A percentile compares a stretch with the other conserved stretches of the same genome.
Evolutionary conservation across 2,113 vertebrate species (phyloP).

Genomic region (Saguinus imperator): DNA sequence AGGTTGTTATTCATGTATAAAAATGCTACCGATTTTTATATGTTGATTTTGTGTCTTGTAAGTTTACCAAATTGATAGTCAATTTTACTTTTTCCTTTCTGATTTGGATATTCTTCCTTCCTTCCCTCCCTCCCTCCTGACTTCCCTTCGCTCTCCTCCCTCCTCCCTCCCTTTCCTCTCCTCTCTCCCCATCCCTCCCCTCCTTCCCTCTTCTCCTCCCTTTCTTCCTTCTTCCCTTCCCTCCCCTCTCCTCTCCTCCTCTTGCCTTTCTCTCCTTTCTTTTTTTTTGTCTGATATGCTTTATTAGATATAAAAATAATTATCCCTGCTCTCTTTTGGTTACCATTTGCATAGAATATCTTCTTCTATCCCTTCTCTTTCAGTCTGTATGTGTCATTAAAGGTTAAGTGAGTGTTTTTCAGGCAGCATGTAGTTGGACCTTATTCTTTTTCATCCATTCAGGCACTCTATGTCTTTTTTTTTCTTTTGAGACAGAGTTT

Average conservation of each 20-base stretch:
- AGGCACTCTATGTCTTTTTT: no score
- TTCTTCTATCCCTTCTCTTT: not conserved
- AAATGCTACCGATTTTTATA: not conserved
- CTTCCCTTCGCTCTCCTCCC: no score
- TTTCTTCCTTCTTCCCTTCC: no score
- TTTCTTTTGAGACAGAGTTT: no score
- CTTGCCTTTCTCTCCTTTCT: no score
- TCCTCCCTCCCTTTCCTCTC: no score
- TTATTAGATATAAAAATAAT: not conserved
- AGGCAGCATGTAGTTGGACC: not conserved
- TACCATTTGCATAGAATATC: not conserved
- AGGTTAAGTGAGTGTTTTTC: not conserved
- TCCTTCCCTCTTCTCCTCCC: no score
- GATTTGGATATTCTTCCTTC: no score
- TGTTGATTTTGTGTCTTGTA: not conserved
- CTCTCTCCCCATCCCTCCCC: accelerated
- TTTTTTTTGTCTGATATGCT: not conserved
- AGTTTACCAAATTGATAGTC: not conserved
- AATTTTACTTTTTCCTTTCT: no score
- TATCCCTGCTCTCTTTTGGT: not conserved
- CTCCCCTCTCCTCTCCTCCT: accelerated
- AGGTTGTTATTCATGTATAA: not conserved
- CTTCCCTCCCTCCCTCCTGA: no score
- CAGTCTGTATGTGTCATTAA: not conserved
- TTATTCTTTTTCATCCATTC: not conserved